These are phyloP conservation scores for Tachystola acroxantha DNA, from an alignment of 2,888 invertebrate genomes.

Conservation along the genomic window DNA sequence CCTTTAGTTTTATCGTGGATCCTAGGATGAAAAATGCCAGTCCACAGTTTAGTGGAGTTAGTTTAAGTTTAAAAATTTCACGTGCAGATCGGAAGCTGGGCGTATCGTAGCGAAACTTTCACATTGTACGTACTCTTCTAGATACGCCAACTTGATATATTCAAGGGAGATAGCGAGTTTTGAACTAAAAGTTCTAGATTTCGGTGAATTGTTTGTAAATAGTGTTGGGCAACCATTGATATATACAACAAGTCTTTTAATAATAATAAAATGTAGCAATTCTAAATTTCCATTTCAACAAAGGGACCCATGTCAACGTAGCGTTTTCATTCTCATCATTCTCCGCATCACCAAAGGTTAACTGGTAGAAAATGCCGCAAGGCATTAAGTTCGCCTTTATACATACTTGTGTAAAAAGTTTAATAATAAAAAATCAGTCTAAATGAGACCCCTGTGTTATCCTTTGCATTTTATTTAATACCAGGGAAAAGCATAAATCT, in stretches of 20 bases:
- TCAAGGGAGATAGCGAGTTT: slow-evolving; percentile 33
- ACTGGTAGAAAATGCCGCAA: no score
- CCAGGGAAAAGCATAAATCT: no score
- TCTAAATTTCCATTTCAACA: no score
- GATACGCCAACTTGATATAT: slow-evolving; percentile 29
- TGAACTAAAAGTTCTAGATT: slow-evolving; percentile 29
- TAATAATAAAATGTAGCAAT: no score
- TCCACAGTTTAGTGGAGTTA: slow-evolving; percentile 2
- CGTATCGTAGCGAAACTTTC: slow-evolving; percentile 6
- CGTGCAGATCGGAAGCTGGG: slow-evolving; percentile 4
- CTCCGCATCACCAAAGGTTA: no score
- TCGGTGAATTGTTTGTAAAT: slow-evolving; percentile 31
- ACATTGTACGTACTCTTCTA: neutral
- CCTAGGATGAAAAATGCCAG: slow-evolving; percentile 13
- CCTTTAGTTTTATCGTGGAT: neutral
- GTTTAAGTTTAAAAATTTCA: slow-evolving; percentile 14
- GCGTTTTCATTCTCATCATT: no score
- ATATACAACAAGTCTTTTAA: neutral
- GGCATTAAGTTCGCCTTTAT: no score
- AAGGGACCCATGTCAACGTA: no score
- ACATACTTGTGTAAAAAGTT: no score
- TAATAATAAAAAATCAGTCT: no score
- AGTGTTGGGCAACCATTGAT: slow-evolving; percentile 14
- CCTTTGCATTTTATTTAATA: no score
- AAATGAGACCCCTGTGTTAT: no score